Base-by-base conservation (phyloP, 2,797 vertebrate genomes). In the Brachyalestes nurse region DNA sequence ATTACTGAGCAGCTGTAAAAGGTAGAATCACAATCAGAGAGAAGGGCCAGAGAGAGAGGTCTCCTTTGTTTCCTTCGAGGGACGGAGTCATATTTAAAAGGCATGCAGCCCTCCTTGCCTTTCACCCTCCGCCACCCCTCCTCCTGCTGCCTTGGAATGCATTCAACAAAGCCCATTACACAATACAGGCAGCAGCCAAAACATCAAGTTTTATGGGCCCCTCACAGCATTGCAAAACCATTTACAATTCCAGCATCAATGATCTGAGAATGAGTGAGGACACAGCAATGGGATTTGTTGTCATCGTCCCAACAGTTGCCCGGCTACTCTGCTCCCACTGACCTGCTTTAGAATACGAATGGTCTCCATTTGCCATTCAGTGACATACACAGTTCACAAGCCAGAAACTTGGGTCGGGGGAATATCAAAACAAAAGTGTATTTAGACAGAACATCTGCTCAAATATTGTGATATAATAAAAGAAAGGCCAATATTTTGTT, bases 151-250 rank as follows among this genome's bases (percentile, higher is more conserved):
- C 78, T 83, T 80, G 81, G 79, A 86, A 85, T 85, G 87, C 83
- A 86, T 78, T 79, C 79, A 75, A 66, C 58, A 75, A 83, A 79
- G 42, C 81, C 82, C 75, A 85, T 86, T 86, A 85, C 82, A 82
- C 85, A 85, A 84, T 80, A 58, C 79, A 87, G 60, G 74, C 79
- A 75, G 74, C 61, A 84, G 81, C 80, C 80, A 84, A 82, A 83
- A 84, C 78, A 87, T 78, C 84, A 82, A 77, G 80, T 78, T 87
- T 84, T 79, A 84, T 75, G 61, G 67, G 69, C 65, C 65, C 64
- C 73, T 79, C 76, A 28, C 61, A 64, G 81, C 73, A 83, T 70
- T 77, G 71, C 83, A 82, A 80, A 82, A 84, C 55, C 83, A 80
- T 72, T 75, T 83, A 73, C 60, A 62, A 76, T 72, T 69, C 76